Conservation (phyloP, 2,888 invertebrate species). For the Ichneumoninae sp. region DNA sequence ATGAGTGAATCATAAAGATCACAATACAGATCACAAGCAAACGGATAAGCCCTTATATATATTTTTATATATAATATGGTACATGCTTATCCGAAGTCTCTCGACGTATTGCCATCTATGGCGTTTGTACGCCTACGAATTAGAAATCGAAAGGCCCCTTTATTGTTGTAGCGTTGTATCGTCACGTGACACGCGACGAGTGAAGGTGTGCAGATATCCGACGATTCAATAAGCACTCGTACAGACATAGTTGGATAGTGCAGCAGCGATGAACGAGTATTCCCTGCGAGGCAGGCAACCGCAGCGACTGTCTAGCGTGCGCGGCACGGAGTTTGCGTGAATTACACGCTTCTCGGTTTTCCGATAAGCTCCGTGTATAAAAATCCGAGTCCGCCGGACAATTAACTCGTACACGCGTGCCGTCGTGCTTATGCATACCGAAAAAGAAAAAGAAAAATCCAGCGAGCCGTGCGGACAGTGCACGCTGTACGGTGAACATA, state of each 20-base stretch:
- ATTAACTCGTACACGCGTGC: background rate
- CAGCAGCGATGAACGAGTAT: background rate
- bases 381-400: background rate
- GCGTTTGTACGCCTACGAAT: conserved; percentile 10
- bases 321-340: background rate
- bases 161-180: background rate
- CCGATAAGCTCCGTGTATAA: background rate
- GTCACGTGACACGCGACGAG: background rate
- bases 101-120: conserved; percentile 13
- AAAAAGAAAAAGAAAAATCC: background rate
- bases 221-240: background rate
- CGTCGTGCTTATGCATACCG: background rate
- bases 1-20: background rate
- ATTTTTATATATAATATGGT: background rate
- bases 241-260: background rate
- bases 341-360: background rate
- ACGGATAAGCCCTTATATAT: background rate
- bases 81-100: background rate
- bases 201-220: background rate
- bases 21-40: background rate
- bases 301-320: background rate
- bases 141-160: background rate
- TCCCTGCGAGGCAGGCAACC: background rate
- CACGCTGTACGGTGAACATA: background rate
- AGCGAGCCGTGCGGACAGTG: background rate